These are phyloP conservation scores for Amblyopsis hoosieri DNA, from an alignment of 2,797 vertebrate genomes.

Conservation along the genomic window DNA sequence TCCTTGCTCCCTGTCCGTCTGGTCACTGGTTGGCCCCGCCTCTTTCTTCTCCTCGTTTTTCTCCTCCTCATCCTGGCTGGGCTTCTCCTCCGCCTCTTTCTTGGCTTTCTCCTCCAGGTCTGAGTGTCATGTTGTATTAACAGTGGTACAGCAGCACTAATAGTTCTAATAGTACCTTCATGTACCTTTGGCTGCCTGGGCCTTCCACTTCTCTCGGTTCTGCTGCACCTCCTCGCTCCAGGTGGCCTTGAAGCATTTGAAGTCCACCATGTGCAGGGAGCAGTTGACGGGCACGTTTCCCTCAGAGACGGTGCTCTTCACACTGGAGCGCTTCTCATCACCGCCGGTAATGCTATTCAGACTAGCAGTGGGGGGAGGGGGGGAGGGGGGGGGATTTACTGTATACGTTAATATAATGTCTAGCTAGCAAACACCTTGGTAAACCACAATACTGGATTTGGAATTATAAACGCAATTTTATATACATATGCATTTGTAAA, in stretches of 20 bases:
- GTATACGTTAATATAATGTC: not conserved
- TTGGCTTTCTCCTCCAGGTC: slow-evolving; percentile 82
- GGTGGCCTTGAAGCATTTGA: slow-evolving; percentile 85
- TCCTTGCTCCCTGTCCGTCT: slow-evolving; percentile 5
- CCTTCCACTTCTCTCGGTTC: slow-evolving; percentile 91
- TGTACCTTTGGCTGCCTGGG: slow-evolving; percentile 86
- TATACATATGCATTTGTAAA: no score
- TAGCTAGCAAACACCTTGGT: no score
- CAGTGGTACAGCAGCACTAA: no score
- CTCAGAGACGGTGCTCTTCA: slow-evolving; percentile 85
- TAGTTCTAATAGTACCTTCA: not conserved
- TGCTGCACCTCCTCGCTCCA: slow-evolving; percentile 89
- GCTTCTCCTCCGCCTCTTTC: slow-evolving; percentile 73
- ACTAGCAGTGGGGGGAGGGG: slow-evolving; percentile 55
- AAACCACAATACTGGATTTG: no score
- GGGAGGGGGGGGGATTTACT: no score
- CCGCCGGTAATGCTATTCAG: slow-evolving; percentile 83
- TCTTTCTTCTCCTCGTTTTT: slow-evolving; percentile 47
- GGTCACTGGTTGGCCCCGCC: not conserved
- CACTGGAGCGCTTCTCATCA: slow-evolving; percentile 81
- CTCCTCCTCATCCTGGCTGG: slow-evolving; percentile 53
- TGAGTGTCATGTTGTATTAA: slow-evolving; percentile 18
- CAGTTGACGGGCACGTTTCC: slow-evolving; percentile 82
- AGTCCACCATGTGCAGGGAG: slow-evolving; percentile 84
- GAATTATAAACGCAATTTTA: no score